These are phyloP conservation scores for Panagrolaimus sp. DNA, from an alignment of 1,140 invertebrate species.

Conservation along the genomic window DNA sequence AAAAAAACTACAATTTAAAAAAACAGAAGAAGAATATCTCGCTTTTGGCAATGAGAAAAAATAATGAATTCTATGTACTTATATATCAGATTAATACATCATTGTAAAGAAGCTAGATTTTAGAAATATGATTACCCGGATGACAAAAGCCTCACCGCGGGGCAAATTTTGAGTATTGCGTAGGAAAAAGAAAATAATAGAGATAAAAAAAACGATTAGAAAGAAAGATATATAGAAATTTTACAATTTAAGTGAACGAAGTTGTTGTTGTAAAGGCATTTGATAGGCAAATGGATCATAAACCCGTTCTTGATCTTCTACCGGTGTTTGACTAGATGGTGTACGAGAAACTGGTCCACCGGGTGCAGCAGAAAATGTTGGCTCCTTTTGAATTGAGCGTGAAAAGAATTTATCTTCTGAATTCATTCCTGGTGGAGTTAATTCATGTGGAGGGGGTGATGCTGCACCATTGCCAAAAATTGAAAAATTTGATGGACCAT, in stretches of 20 bases:
- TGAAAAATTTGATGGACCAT: not conserved
- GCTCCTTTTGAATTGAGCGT: not conserved
- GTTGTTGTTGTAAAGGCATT: not conserved
- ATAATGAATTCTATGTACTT: no score
- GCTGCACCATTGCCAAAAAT: not conserved
- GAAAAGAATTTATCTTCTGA: slow-evolving; percentile 6
- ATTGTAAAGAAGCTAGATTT: no score
- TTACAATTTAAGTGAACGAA: slow-evolving; percentile 15
- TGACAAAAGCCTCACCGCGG: slow-evolving; percentile 10
- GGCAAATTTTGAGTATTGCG: slow-evolving; percentile 1
- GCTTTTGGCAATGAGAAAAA: no score
- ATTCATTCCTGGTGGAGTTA: not conserved
- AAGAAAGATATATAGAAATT: no score
- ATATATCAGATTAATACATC: no score
- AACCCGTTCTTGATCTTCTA: not conserved
- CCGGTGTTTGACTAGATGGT: slow-evolving; percentile 10
- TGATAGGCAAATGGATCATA: slow-evolving; percentile 11
- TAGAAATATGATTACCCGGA: not conserved
- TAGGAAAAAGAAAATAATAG: not conserved
- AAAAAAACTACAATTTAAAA: no score
- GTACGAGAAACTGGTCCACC: slow-evolving; percentile 8
- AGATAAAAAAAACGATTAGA: no score
- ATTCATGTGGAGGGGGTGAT: not conserved
- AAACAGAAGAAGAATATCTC: no score
- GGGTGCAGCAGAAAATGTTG: not conserved